Evolutionary conservation across 2,888 invertebrate species (phyloP).

Genomic region (Lissonota sp.): DNA sequence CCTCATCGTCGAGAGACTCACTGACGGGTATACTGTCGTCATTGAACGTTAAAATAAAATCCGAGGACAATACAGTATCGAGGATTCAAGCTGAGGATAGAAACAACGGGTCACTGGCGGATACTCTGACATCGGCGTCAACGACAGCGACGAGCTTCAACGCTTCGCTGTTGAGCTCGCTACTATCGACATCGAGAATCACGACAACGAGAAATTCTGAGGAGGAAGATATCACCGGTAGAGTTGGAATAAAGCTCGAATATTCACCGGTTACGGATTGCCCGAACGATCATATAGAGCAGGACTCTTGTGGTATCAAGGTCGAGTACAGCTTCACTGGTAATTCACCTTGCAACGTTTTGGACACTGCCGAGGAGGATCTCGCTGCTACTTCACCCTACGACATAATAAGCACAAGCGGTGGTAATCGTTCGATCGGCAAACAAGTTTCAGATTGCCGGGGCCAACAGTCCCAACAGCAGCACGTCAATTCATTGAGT

Average conservation of each 20-base stretch:
- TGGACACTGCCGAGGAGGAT: constrained; percentile 73
- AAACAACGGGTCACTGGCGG: constrained; percentile 39
- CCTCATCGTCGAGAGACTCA: constrained; percentile 72
- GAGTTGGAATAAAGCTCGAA: constrained; percentile 69
- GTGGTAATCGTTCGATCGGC: constrained; percentile 60
- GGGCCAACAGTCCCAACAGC: not conserved
- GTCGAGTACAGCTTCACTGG: constrained; percentile 72
- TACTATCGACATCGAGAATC: constrained; percentile 74
- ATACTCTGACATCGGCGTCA: constrained; percentile 63
- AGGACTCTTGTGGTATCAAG: constrained; percentile 68
- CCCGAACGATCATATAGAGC: constrained; percentile 58
- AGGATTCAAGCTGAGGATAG: constrained; percentile 64
- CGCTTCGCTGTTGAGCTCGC: constrained; percentile 73
- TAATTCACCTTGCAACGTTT: constrained; percentile 71
- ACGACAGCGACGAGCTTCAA: constrained; percentile 66
- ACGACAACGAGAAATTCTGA: constrained; percentile 68
- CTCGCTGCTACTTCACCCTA: constrained; percentile 75
- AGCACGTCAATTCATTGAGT: constrained; percentile 48
- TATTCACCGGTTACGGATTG: constrained; percentile 65
- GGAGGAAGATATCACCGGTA: constrained; percentile 61
- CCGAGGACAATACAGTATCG: constrained; percentile 71
- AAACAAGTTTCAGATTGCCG: constrained; percentile 56
- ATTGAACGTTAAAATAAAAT: constrained; percentile 75
- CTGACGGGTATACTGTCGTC: constrained; percentile 76
- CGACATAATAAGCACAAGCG: constrained; percentile 74